Base-by-base conservation (phyloP, 2,797 vertebrate species). In the Siniperca obscura region DNA sequence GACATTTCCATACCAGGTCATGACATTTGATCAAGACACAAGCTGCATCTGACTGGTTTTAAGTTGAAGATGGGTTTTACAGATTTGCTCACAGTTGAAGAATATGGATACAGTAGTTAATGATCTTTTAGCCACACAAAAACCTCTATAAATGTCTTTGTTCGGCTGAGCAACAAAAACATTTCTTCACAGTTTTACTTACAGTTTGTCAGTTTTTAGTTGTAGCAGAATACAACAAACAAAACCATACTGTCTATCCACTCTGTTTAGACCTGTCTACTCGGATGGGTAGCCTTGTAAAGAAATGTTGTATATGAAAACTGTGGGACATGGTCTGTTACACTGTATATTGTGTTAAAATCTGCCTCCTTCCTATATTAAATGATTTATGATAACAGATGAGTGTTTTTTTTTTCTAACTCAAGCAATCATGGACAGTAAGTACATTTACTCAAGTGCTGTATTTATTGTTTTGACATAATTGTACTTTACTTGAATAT, bases 261-360 rank as follows among this genome's bases (percentile, higher is more conserved):
- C 70, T 67, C 27, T 80, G 46, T 78, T 82, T 61, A 11, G 52
- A 76, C 64, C 77, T 81, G 55, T 81, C 83, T 52, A 7, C 84
- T 83, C 71, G 30, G 78, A 84, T 69, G 65, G 53, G 56, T 87
- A 78, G 85, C 85, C 87, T 91, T 91, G 87, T 90, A 82, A 91
- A 91, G 77, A 90, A 86, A 81, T 85, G 67, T 86, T 89, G 86
- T 92, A 87, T 85, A 88, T 85, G 83, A 92, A 89, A 93, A 89
- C 90, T 95, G 92, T 94, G 92, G 93, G 93, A 93, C 90, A 86
- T 89, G 94, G 95, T 96, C 95, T 95, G 91, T 95, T 95, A 96
- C 95, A 96, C 95, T 96, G 95, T 96, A 95, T 82, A 90, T 86
- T 94, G 88, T 94, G 90, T 93, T 92, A 81, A 90, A 93, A 94